Conservation (phyloP, 2,888 invertebrate species). For the Nebria salina region DNA sequence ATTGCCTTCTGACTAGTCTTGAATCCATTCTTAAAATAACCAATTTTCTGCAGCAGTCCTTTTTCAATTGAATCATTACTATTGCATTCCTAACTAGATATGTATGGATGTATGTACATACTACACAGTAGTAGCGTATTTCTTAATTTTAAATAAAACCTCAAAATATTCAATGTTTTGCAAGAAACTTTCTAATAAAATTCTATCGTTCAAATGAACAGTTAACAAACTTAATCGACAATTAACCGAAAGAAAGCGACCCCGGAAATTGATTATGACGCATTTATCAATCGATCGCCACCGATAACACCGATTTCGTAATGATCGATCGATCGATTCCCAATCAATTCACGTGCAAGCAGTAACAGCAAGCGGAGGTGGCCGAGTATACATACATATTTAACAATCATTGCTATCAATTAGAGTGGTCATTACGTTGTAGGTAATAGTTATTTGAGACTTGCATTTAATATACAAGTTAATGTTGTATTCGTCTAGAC, state of each 20-base stretch:
- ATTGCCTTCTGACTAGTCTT: too few species aligned
- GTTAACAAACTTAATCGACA: neutral
- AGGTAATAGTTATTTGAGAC: neutral
- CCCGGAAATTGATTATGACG: constrained; percentile 1
- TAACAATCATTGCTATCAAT: neutral
- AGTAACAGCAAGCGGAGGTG: neutral
- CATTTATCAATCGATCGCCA: neutral
- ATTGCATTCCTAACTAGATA: too few species aligned
- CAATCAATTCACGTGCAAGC: neutral
- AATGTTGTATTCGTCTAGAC: neutral
- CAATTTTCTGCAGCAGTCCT: too few species aligned
- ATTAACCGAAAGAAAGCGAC: neutral
- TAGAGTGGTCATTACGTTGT: neutral
- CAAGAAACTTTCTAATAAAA: neutral
- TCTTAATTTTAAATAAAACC: too few species aligned
- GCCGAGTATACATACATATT: neutral
- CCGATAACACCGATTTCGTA: neutral
- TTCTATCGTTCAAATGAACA: neutral
- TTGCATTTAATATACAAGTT: neutral
- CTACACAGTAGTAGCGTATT: too few species aligned
- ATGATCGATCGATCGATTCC: neutral
- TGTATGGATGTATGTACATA: too few species aligned
- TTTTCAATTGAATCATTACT: too few species aligned
- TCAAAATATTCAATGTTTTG: too few species aligned
- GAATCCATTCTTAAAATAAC: too few species aligned